Percentiles rank a stretch among this genome's conserved stretches.
Conservation (phyloP, 2,888 invertebrate species). For the Linyphia triangularis region DNA sequence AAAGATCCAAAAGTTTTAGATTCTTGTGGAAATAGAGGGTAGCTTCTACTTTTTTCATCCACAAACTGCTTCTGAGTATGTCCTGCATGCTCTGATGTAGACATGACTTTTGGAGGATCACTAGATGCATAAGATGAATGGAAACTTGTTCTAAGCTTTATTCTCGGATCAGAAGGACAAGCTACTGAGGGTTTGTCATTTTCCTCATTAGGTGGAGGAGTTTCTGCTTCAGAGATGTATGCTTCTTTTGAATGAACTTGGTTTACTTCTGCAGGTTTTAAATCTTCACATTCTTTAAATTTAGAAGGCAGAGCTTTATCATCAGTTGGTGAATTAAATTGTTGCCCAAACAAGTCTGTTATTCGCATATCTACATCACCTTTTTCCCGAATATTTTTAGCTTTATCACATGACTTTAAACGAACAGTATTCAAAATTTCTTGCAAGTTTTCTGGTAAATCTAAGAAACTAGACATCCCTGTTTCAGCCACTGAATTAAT, state of each 20-base stretch:
- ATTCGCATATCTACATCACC: constrained; percentile 54
- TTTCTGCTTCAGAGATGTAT: not conserved
- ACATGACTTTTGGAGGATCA: constrained; percentile 24
- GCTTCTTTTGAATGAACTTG: not conserved
- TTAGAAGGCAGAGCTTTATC: not conserved
- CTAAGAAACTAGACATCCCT: constrained; percentile 66
- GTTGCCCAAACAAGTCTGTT: constrained; percentile 12
- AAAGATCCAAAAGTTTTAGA: not conserved
- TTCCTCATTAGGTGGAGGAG: constrained; percentile 29
- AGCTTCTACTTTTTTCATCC: not conserved
- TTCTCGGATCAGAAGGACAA: constrained; percentile 47
- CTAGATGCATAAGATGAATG: constrained; percentile 7
- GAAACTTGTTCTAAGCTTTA: constrained; percentile 52
- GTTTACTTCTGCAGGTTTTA: not conserved
- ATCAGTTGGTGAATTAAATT: not conserved
- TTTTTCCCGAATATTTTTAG: not conserved
- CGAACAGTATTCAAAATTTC: constrained; percentile 53
- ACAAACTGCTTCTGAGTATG: constrained; percentile 41
- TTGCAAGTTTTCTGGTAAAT: constrained; percentile 56
- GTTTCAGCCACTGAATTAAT: constrained; percentile 38
- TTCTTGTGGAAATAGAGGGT: not conserved
- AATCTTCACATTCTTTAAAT: not conserved
- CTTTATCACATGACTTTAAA: constrained; percentile 30
- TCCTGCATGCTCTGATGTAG: constrained; percentile 13
- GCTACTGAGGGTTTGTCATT: not conserved